Percentiles rank a stretch among this genome's conserved stretches.
Evolutionary conservation across 2,797 vertebrate species (phyloP).

Genomic region (Halcyon badia): DNA sequence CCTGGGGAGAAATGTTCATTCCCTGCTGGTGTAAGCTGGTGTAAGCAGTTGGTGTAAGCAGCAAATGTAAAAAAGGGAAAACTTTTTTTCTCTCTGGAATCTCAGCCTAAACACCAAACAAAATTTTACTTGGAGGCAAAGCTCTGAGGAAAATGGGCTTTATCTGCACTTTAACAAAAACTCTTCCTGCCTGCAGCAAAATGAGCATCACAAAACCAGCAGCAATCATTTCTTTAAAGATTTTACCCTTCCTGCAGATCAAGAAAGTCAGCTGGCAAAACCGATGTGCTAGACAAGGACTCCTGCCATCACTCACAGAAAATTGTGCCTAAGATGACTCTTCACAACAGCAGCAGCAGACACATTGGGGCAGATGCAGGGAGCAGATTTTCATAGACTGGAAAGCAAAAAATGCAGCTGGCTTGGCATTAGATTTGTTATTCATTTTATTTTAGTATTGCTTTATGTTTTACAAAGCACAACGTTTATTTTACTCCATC

Average conservation of each 20-base stretch:
- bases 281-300: not conserved
- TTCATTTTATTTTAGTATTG: not conserved
- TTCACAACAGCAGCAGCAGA: not conserved
- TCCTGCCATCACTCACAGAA: not conserved
- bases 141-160: not conserved
- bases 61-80: not conserved
- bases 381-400: not conserved
- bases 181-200: not conserved
- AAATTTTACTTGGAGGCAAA: not conserved
- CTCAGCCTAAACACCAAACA: not conserved
- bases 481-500: not conserved
- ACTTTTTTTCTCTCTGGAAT: not conserved
- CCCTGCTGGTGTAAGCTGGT: not conserved
- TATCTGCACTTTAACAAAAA: not conserved
- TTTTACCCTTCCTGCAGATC: not conserved
- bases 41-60: not conserved
- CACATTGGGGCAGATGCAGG: not conserved
- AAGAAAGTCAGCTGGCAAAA: not conserved
- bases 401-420: not conserved
- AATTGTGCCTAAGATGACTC: not conserved
- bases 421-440: not conserved
- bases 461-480: not conserved
- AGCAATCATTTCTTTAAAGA: not conserved
- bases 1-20: conserved; percentile 7
- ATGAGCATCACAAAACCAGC: not conserved